Base-by-base conservation (phyloP, 2,797 vertebrate genomes). In the Anguilla pacifica region DNA sequence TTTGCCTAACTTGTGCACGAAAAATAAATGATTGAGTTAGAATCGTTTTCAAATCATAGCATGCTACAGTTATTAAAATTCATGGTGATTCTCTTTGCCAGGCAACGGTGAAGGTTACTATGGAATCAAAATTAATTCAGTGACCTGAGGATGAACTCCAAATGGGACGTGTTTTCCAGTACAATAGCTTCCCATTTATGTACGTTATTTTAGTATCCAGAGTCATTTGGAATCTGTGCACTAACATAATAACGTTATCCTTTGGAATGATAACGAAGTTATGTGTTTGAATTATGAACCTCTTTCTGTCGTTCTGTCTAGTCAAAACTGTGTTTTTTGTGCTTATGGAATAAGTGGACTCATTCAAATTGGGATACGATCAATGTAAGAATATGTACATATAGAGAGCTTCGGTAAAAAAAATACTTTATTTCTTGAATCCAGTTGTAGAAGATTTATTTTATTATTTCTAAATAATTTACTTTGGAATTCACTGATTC, bases 71-170 rank as follows among this genome's bases (percentile, higher is more conserved):
- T 35, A 74, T 74, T 31, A 39, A 74, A 74, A 74, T 74, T 13
- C 31, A 74, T 74, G 72, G 72, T 74, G 72, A 31, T 72, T 74
- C 28, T 74, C 72, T 74, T 31, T 74, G 72, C 72, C 72, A 35
- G 72, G 72, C 72, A 74, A 74, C 72, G 72, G 72, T 74, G 35
- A 31, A 74, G 72, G 72, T 74, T 74, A 74, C 31, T 13, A 74
- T 74, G 72, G 72, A 74, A 74, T 74, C 72, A 74, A 74, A 74
- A 74, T 74, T 35, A 74, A 74, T 74, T 31, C 72, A 74, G 72
- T 74, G 72, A 74, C 72, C 72, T 74, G 5, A 35, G 72, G 39
- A 74, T 74, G 72, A 74, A 74, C 72, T 74, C 72, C 72, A 39
- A 74, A 39, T 74, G 72, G 72, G 72, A 74, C 72, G 72, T 35